Percentiles rank a stretch among this genome's conserved stretches.
phyloP scores from a whole-genome alignment of 35 echinoderm and acorn worm genomes.

The Anneissia japonica region DNA sequence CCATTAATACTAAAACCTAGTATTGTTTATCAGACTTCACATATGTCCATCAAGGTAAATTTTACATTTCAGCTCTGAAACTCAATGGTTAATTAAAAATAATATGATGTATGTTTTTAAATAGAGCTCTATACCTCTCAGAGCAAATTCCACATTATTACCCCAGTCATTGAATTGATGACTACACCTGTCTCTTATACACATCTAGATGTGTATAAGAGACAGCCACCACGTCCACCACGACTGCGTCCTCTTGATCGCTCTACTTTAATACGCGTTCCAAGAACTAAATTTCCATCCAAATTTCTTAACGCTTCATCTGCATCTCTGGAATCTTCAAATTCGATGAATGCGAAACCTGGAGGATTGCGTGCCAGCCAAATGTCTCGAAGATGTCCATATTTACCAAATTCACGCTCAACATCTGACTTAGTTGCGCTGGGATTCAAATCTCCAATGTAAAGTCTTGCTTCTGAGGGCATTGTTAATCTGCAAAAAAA shows the following conservation, averaged over 20 bases:
- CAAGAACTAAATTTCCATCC: slow-evolving; percentile 62
- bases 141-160: too few relatives aligned
- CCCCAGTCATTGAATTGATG: too few relatives aligned
- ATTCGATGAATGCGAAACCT: slow-evolving; percentile 96
- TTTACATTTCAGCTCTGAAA: too few relatives aligned
- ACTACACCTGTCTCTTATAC: too few relatives aligned
- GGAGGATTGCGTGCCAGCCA: slow-evolving; percentile 95
- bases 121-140: too few relatives aligned
- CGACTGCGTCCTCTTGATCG: slow-evolving; percentile 60
- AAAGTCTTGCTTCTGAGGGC: slow-evolving; percentile 69
- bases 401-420: slow-evolving; percentile 63
- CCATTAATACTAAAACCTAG: too few relatives aligned
- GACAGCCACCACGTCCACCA: slow-evolving; percentile 51
- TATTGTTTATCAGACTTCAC: too few relatives aligned
- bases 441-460: slow-evolving; percentile 64
- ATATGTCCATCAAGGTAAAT: too few relatives aligned
- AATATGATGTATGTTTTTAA: too few relatives aligned
- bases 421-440: slow-evolving; percentile 66
- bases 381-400: slow-evolving; percentile 66
- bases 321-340: slow-evolving; percentile 51
- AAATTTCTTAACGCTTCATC: slow-evolving; percentile 64
- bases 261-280: slow-evolving; percentile 75
- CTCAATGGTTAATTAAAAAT: too few relatives aligned
- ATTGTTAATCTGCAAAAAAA: slow-evolving; percentile 28
- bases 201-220: too few relatives aligned